Percentiles rank a stretch among this genome's conserved stretches.
These are phyloP conservation scores for Panopea generosa DNA, from an alignment of 2,888 invertebrate species.

Conservation along the genomic window DNA sequence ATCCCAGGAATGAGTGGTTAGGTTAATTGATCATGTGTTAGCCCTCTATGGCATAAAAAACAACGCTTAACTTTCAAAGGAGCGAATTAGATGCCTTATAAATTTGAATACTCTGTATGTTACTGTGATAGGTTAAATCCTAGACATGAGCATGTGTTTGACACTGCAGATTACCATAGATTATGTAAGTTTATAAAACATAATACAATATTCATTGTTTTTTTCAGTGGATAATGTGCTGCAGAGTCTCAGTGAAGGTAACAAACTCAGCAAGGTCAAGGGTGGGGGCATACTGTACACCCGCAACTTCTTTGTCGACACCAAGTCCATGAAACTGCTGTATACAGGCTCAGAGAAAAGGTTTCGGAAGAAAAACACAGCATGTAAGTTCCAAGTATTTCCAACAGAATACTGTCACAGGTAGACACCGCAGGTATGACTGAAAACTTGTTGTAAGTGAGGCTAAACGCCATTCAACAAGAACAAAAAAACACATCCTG, in stretches of 20 bases:
- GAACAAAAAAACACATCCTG: too few species aligned
- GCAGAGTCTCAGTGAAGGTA: constrained; percentile 67
- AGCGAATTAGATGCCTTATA: too few species aligned
- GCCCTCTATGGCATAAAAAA: too few species aligned
- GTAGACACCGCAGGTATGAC: too few species aligned
- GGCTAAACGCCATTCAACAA: too few species aligned
- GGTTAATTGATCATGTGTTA: too few species aligned
- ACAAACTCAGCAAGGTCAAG: constrained; percentile 74
- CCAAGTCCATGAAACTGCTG: constrained; percentile 72
- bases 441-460: too few species aligned
- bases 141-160: background rate
- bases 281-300: constrained; percentile 73
- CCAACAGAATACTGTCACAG: too few species aligned
- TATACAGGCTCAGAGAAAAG: constrained; percentile 77
- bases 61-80: too few species aligned
- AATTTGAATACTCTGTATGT: too few species aligned
- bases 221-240: constrained; percentile 77
- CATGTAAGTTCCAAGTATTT: constrained; percentile 60
- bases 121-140: too few species aligned
- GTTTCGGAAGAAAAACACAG: constrained; percentile 69
- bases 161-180: background rate
- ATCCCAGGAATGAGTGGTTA: too few species aligned
- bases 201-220: constrained; percentile 1
- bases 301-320: constrained; percentile 73
- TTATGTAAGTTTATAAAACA: background rate